Evolutionary conservation across 2,113 vertebrate species (phyloP).

Genomic region (Aegithalos caudatus): DNA sequence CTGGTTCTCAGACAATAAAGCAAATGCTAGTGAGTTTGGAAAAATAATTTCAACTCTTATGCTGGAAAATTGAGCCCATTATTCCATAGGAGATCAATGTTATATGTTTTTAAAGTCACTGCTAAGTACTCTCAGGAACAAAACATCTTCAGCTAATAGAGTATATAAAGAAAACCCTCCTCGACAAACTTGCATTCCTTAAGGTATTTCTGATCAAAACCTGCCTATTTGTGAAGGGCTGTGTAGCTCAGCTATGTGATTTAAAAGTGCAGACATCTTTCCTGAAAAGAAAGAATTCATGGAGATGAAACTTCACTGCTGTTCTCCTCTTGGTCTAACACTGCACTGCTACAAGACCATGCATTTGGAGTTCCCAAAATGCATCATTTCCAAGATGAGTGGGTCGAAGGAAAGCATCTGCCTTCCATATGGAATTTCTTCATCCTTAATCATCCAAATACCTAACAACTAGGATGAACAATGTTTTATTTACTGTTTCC

Average conservation of each 20-base stretch:
- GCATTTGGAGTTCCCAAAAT: neutral
- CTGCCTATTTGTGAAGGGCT: neutral
- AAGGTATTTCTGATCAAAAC: neutral
- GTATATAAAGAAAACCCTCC: neutral
- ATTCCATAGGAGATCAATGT: neutral
- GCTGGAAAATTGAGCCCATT: neutral
- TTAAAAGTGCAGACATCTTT: neutral
- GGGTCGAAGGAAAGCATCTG: slow-evolving; percentile 24
- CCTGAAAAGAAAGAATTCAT: neutral
- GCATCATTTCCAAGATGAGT: neutral
- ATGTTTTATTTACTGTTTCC: slow-evolving; percentile 29
- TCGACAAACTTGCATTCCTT: neutral
- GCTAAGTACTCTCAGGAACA: neutral
- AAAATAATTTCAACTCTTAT: neutral
- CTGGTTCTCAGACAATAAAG: neutral
- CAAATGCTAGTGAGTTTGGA: neutral
- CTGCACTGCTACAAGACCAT: neutral
- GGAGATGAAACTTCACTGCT: neutral
- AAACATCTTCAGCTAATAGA: neutral
- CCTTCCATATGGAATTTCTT: slow-evolving; percentile 11
- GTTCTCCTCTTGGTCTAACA: neutral
- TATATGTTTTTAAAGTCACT: neutral
- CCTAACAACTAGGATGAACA: slow-evolving; percentile 19
- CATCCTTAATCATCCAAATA: neutral
- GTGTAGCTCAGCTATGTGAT: neutral